These are phyloP conservation scores for Tetragonula clypearis DNA, from an alignment of 1,140 invertebrate species.

Conservation along the genomic window DNA sequence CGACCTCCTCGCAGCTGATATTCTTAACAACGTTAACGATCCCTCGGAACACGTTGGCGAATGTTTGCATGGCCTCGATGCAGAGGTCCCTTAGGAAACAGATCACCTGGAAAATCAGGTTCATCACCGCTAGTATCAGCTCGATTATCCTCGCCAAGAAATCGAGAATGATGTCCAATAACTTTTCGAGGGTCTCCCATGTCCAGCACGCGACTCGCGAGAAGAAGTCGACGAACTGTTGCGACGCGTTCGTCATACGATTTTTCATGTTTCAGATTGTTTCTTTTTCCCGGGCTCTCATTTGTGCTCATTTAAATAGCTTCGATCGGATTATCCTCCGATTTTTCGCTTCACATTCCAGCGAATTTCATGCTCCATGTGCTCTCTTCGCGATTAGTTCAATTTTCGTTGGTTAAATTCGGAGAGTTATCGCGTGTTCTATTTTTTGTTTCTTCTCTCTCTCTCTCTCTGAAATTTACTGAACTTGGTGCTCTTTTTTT, in stretches of 20 bases:
- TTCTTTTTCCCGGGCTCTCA: not conserved
- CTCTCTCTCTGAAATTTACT: not conserved
- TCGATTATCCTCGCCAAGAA: conserved; percentile 69
- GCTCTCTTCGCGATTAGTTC: too few relatives aligned
- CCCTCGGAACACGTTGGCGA: conserved; percentile 70
- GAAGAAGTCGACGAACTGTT: conserved; percentile 60
- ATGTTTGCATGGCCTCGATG: conserved; percentile 73
- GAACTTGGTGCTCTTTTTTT: not conserved
- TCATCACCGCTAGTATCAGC: conserved; percentile 67
- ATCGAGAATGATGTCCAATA: conserved; percentile 71
- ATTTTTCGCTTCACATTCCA: not conserved
- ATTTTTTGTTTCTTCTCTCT: not conserved
- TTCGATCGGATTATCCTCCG: not conserved
- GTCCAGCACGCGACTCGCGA: conserved; percentile 59
- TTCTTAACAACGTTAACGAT: conserved; percentile 67
- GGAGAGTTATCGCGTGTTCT: not conserved
- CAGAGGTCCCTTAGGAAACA: conserved; percentile 71
- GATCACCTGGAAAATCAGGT: conserved; percentile 67
- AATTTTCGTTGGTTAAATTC: not conserved
- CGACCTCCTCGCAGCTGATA: conserved; percentile 72
- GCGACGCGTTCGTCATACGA: conserved; percentile 47
- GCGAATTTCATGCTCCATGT: not conserved
- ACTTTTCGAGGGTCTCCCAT: conserved; percentile 69
- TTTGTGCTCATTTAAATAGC: not conserved
- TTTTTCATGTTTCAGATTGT: conserved; percentile 50